phyloP scores from a whole-genome alignment of 1,140 invertebrate genomes.

The Diploscapter pachys region DNA sequence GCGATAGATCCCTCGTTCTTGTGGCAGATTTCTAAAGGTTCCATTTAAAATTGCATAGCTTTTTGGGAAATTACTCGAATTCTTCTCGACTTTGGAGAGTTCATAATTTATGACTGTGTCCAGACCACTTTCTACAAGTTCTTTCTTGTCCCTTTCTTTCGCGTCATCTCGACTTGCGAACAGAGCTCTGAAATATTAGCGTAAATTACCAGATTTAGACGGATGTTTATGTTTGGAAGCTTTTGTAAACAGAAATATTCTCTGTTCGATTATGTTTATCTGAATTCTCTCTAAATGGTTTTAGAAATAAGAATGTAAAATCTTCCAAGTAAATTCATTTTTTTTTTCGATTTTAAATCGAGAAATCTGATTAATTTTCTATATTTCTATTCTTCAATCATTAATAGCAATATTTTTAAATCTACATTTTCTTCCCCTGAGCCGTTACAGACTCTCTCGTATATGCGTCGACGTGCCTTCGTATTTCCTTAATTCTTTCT shows the following conservation, averaged over 20 bases:
- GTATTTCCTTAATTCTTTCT: conserved; percentile 35
- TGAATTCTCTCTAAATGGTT: no score
- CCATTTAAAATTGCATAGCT: background rate
- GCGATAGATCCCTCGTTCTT: conserved; percentile 36
- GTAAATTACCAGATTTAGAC: background rate
- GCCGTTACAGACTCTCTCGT: conserved; percentile 21
- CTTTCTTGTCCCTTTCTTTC: conserved; percentile 35
- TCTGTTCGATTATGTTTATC: no score
- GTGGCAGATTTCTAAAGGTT: conserved; percentile 29
- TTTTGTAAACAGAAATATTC: no score
- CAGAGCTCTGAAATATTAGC: conserved; percentile 14
- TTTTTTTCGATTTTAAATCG: no score
- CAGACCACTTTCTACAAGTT: conserved; percentile 19
- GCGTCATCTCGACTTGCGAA: conserved; percentile 30
- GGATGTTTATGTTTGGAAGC: no score
- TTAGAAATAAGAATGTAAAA: no score
- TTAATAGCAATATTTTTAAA: no score
- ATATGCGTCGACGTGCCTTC: conserved; percentile 35
- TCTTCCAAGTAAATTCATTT: no score
- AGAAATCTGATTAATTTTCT: no score
- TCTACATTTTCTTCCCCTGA: background rate
- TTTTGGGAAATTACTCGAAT: conserved; percentile 14
- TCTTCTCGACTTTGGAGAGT: conserved; percentile 34
- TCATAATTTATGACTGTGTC: conserved; percentile 43
- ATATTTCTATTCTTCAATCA: no score